Conservation (phyloP, 2,797 vertebrate genomes). For the Octomys mimax region DNA sequence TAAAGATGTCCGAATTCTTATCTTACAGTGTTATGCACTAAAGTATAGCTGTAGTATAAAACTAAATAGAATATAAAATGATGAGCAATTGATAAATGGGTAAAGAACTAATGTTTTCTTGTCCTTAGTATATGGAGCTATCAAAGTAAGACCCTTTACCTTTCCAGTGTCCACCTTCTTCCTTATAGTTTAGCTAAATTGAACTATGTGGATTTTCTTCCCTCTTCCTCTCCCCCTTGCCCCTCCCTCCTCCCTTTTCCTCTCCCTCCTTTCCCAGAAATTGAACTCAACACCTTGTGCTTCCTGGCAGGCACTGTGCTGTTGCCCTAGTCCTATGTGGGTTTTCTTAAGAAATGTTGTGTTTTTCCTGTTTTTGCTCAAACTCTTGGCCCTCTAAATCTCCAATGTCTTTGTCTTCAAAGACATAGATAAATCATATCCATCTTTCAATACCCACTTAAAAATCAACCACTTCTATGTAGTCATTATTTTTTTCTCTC, state of each 20-base stretch:
- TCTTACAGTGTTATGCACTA: slow-evolving; percentile 17
- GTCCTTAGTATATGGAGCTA: slow-evolving; percentile 33
- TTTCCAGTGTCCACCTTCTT: slow-evolving; percentile 23
- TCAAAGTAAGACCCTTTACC: slow-evolving; percentile 19
- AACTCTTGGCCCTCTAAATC: slow-evolving; percentile 8
- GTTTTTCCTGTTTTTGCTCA: slow-evolving; percentile 53
- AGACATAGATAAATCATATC: slow-evolving; percentile 16
- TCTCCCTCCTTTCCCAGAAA: no score
- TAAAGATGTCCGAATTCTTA: neutral
- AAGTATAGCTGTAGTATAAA: slow-evolving; percentile 22
- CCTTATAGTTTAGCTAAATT: slow-evolving; percentile 63
- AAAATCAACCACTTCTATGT: neutral
- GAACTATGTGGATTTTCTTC: neutral
- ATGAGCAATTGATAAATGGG: neutral
- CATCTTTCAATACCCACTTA: neutral
- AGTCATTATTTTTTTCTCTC: slow-evolving; percentile 26
- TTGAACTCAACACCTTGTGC: no score
- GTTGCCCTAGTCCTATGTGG: neutral
- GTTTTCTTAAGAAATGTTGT: slow-evolving; percentile 53
- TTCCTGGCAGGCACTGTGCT: no score
- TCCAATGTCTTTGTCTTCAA: slow-evolving; percentile 39
- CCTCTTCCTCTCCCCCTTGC: no score
- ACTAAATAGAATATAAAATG: slow-evolving; percentile 43
- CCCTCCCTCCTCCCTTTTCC: no score
- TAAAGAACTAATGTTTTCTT: slow-evolving; percentile 44